Conservation (phyloP, 2,113 vertebrate genomes). For the Brachyhypopomus occidentalis region DNA sequence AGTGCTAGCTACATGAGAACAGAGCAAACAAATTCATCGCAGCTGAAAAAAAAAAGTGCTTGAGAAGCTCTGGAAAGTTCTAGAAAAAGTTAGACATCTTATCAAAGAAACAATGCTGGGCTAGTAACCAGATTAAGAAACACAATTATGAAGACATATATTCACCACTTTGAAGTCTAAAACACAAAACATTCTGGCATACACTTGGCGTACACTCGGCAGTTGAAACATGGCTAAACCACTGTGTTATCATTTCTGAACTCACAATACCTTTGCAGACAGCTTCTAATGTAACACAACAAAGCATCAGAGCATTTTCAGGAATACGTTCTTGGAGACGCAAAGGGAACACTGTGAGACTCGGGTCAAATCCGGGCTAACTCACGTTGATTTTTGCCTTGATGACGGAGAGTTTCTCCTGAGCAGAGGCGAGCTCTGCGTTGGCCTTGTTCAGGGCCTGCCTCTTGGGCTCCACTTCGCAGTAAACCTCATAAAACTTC, state of each 20-base stretch:
- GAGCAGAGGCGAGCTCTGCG: conserved; percentile 81
- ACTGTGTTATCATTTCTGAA: neutral
- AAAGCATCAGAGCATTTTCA: neutral
- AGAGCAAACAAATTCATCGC: conserved; percentile 46
- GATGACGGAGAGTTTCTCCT: conserved; percentile 85
- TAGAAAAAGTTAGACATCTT: conserved; percentile 55
- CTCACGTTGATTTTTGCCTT: conserved; percentile 90
- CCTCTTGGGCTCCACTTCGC: conserved; percentile 92
- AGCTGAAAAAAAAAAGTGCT: conserved; percentile 38
- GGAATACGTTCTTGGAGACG: neutral
- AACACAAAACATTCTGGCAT: neutral
- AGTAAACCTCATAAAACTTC: conserved; percentile 85
- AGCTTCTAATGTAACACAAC: neutral
- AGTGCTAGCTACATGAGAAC: conserved; percentile 40
- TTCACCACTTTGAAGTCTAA: conserved; percentile 48
- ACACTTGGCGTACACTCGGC: too few relatives aligned
- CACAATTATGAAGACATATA: conserved; percentile 63
- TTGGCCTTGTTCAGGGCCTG: conserved; percentile 87
- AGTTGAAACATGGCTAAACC: too few relatives aligned
- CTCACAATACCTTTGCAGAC: neutral
- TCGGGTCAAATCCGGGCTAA: conserved; percentile 16
- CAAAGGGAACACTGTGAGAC: neutral
- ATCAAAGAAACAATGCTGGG: conserved; percentile 65
- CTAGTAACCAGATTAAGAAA: conserved; percentile 71
- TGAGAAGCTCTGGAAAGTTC: conserved; percentile 58